Base-by-base conservation (phyloP, 2,888 invertebrate genomes). In the Philhelius pedissequus region DNA sequence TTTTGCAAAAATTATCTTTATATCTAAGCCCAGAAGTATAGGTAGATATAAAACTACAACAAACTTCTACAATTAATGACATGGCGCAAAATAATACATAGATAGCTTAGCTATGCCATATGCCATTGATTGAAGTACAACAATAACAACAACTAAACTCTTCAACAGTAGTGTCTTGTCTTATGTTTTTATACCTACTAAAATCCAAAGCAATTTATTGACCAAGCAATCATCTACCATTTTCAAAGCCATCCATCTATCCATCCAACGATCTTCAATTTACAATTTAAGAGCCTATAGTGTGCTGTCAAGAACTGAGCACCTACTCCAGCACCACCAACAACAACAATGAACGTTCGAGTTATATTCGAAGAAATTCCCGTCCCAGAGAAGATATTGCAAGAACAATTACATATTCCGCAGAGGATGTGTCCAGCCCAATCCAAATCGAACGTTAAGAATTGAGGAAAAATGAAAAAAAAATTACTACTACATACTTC, bases 171-270 rank as follows among this genome's bases (percentile, higher is more conserved):
- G 35, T 18, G 38, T n/a, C 35, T 18, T 45, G 15, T 56, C 40
- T 58, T 60, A 43, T 52, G 35, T 52, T 52, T 54, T 52, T 43
- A 38, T 66, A 38, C n/a, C n/a, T n/a, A n/a, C 45, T 8, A 45
- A 38, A 50, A 48, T 73, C 22, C 32, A 68, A 27, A 62, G 13
- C 45, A 62, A 83, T 66, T 69, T 83, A 83, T 83, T 79, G 70
- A 79, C 58, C 64, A 66, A 75, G 74, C 79, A 82, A 62, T 82
- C 82, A 77, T 80, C 69, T 69, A 76, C 70, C 66, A 81, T 66
- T 75, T 69, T 56, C 71, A 54, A 38, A 58, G 50, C 77, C 35
- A 71, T 73, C 60, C 58, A 62, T 62, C 82, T 27, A 62, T 73
- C 66, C 68, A 82, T 71, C 75, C 35, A 71, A 69, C 70, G 35